Base-by-base conservation (phyloP, 2,888 invertebrate species). In the Agriotes lineatus region DNA sequence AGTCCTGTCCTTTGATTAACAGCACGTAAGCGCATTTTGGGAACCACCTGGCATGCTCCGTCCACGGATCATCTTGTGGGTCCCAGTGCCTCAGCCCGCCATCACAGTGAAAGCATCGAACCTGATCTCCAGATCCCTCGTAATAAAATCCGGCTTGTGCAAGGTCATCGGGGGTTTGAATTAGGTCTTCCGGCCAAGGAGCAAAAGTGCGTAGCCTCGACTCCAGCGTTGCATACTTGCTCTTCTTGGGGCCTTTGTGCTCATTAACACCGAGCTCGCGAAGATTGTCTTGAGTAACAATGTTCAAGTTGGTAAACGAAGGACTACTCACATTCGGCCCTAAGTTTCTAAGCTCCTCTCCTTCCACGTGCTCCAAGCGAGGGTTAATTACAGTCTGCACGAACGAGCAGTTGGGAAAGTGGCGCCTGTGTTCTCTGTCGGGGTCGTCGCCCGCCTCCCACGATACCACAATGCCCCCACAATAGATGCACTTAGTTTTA, bases 41-140 rank as follows among this genome's bases (percentile, higher is more conserved):
- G 87, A 96, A 97, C 96, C 96, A 97, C 77, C 92, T 89, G 9
- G 96, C 96, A 85, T 98, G 98, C 81, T 97, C 97, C 60, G 90
- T 88, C 96, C 97, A 97, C 0, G 96, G 96, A 80, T 93, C 93
- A 83, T 97, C 97, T 14, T 90, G 90, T 37, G 90, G 89, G 82
- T 96, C 93, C 97, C 97, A 98, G 80, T 93, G 92, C 74, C 93
- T 89, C 52, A 98, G 86, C 0, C 96, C 96, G 44, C 96, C 96
- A 83, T 96, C 96, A 84, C 98, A 98, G 85, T 95, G 95, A 85
- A 96, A 97, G 83, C 97, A 98, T 63, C 95, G 90, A 25, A 95
- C 95, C 85, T 91, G 90, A 82, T 93, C 93, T 48, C 88, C 89
- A 18, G 85, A 85, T 14, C 91, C 91, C 74, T 89, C 91, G 80